Evolutionary conservation across 2,113 vertebrate genomes (phyloP), one percentile per base, ranked within the genome.

Genomic region (Syngnathoides biaculeatus): DNA sequence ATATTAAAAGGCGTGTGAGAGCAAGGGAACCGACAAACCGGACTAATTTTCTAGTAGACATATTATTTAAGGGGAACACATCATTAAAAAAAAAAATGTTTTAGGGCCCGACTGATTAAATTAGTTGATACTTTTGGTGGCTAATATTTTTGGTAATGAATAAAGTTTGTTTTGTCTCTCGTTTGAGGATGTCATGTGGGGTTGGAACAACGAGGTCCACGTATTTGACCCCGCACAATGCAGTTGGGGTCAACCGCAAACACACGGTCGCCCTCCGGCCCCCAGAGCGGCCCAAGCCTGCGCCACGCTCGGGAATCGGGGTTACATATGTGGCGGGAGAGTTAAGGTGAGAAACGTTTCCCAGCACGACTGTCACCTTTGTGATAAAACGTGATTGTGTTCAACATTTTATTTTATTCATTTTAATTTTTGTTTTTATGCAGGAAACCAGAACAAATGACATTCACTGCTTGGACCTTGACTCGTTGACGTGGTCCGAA

Each of bases 201-300:
- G 96, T 26, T 98, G 96, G 96, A 96, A 98, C 78, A 98, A 96
- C 48, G 96, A 98, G 77, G 92, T 97, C 74, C 94, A 98, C 65
- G 78, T 95, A 42, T 98, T 98, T 92, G 94, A 98, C 72, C 94
- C 95, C 55, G 82, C 72, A 38, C 88, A 87, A 59, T 80, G 87
- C 73, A 92, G 88, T 13, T 98, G 96, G 96, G 91, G 79, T 88
- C 93, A 95, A 71, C 94, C 94, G 45, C 65, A 82, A 72, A 94
- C 94, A 68, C 89, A 88, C 65, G 93, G 91, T 69, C 84, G 79
- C 26, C 88, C 93, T 60, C 96, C 96, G 19, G 94, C 94, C 35
- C 94, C 96, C 13, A 92, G 96, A 78, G 95, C 96, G 12, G 95
- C 96, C 42, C 96, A 98, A 17, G 92, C 93, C 0, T 94, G 95